These are phyloP conservation scores for Molorchus minor DNA, from an alignment of 2,888 invertebrate species.

Conservation along the genomic window DNA sequence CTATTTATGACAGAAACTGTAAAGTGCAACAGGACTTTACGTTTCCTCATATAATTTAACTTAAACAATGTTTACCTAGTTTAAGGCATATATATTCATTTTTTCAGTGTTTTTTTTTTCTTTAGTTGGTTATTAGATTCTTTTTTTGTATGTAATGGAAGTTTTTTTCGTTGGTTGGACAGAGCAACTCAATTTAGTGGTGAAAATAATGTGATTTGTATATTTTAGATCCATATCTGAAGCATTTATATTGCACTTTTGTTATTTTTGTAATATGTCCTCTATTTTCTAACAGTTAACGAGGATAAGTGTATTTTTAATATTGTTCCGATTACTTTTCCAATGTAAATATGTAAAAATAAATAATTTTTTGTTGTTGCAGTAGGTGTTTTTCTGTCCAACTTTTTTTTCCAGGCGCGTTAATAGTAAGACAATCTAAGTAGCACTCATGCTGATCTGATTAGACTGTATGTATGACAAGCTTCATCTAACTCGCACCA, in stretches of 20 bases:
- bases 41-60: constrained; percentile 19
- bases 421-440: no score
- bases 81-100: constrained; percentile 29
- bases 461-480: no score
- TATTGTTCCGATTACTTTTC: constrained; percentile 32
- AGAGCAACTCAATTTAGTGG: constrained; percentile 6
- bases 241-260: constrained; percentile 25
- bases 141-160: neutral
- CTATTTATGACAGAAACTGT: constrained; percentile 14
- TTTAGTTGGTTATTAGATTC: constrained; percentile 1
- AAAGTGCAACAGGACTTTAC: constrained; percentile 17
- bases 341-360: constrained; percentile 45
- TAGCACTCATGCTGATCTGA: no score
- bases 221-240: constrained; percentile 22
- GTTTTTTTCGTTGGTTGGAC: neutral
- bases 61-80: constrained; percentile 25
- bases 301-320: constrained; percentile 29
- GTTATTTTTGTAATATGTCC: constrained; percentile 32
- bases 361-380: constrained; percentile 36
- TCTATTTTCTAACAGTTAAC: constrained; percentile 25
- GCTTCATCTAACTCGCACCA: no score
- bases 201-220: constrained; percentile 11
- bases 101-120: constrained; percentile 4
- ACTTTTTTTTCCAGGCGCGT: no score
- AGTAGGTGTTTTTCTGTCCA: neutral